phyloP scores from a whole-genome alignment of 2,797 vertebrate species.

The Urosaurus nigricauda region DNA sequence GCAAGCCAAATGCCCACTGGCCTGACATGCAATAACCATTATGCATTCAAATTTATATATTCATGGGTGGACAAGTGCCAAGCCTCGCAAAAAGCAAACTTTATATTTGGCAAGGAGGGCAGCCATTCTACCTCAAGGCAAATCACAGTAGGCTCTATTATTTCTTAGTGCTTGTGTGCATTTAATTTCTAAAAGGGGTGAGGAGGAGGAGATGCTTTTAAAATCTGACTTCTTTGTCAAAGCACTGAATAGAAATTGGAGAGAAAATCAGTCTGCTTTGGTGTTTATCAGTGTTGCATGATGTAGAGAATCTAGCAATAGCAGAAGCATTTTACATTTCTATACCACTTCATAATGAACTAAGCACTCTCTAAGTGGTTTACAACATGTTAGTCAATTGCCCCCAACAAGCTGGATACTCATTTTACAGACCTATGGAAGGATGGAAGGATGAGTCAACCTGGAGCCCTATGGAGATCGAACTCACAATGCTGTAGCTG shows the following conservation, averaged over 20 bases:
- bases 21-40: conserved; percentile 67
- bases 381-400: too few species aligned
- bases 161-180: conserved; percentile 53
- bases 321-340: too few species aligned
- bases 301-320: not conserved
- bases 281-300: conserved; percentile 1
- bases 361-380: too few species aligned
- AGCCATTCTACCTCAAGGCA: conserved; percentile 45
- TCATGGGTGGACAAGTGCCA: conserved; percentile 70
- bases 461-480: too few species aligned
- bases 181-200: conserved; percentile 7
- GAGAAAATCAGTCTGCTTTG: not conserved
- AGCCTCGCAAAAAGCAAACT: conserved; percentile 64
- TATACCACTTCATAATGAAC: too few species aligned
- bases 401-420: too few species aligned
- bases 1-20: conserved; percentile 65
- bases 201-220: too few species aligned
- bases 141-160: conserved; percentile 62
- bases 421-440: too few species aligned
- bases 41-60: conserved; percentile 51
- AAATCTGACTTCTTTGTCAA: conserved; percentile 12
- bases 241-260: not conserved
- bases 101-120: conserved; percentile 57
- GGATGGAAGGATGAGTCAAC: too few species aligned
- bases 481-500: too few species aligned